Base-by-base conservation (phyloP, 2,113 vertebrate species). In the Mus spicilegus region DNA sequence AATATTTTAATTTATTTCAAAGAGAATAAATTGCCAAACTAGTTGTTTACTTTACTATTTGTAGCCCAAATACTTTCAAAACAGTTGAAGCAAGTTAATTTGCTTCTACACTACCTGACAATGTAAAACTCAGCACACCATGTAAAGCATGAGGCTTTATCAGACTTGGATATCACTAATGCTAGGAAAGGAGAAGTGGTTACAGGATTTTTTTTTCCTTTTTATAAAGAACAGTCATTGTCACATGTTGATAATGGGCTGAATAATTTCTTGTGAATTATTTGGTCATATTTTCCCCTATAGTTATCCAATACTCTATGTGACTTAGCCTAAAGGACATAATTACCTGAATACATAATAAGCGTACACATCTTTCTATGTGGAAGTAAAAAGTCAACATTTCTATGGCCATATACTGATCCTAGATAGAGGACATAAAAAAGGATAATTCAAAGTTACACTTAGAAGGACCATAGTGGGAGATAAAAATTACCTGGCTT, bases 401-500 rank as follows among this genome's bases (percentile, higher is more conserved):
- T 81, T 58, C 6, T 61, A 39, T 39, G n/a, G 56, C 7, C 22
- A 28, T 9, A 9, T 61, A 42, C 28, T 39, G 49, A 39, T 88
- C 24, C 9, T 39, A 19, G 9, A 93, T 3, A 89, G 26, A 65
- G 19, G 1, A 58, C 14, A 75, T 28, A 76, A 58, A 89, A 93
- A 75, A 86, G 14, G 28, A 14, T 16, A 28, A 76, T 24, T 24
- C 56, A 8, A 33, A 86, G 20, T 61, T 73, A 22, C 33, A 19
- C 56, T 24, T 33, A 5, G 24, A 7, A 51, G 56, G 3, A 65
- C 20, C 22, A 7, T 69, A 61, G 13, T 69, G 16, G 1, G 6
- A 75, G 33, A 82, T 24, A 67, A 14, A 8, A 24, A 94, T 96
- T 96, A 99, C 99, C 99, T 96, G 98, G 33, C 51, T 97, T 73